These are phyloP conservation scores for Caenorhabditis macrosperma DNA, from an alignment of 2,888 invertebrate species.

Conservation along the genomic window DNA sequence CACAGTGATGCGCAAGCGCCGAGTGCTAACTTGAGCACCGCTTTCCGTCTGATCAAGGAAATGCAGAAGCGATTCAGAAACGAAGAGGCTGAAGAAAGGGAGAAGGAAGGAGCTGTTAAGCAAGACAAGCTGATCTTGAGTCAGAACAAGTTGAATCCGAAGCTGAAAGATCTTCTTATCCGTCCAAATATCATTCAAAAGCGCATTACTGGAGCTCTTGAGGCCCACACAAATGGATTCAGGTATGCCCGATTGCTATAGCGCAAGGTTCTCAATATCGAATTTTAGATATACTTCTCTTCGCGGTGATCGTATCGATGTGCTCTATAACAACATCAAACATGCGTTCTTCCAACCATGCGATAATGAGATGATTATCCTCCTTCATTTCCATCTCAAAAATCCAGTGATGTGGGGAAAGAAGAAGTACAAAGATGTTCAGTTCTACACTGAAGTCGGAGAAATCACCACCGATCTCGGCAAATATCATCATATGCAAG, in stretches of 20 bases:
- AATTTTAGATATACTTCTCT: slow-evolving; percentile 92
- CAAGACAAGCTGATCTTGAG: slow-evolving; percentile 95
- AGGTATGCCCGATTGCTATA: slow-evolving; percentile 80
- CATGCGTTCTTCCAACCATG: slow-evolving; percentile 94
- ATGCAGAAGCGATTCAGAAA: slow-evolving; percentile 96
- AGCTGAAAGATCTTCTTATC: slow-evolving; percentile 86
- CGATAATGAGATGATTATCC: slow-evolving; percentile 99
- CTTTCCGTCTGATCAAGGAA: slow-evolving; percentile 97
- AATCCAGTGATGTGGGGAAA: slow-evolving; percentile 99
- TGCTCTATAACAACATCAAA: slow-evolving; percentile 98
- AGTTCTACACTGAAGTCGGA: slow-evolving; percentile 99
- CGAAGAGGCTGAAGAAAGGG: slow-evolving; percentile 96
- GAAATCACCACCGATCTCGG: slow-evolving; percentile 99
- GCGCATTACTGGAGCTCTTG: slow-evolving; percentile 85
- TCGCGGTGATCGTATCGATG: slow-evolving; percentile 99
- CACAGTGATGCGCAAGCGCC: slow-evolving; percentile 92
- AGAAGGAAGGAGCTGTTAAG: slow-evolving; percentile 97
- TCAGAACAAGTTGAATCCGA: slow-evolving; percentile 91
- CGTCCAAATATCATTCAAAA: slow-evolving; percentile 96
- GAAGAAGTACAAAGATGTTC: slow-evolving; percentile 89
- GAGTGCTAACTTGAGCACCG: slow-evolving; percentile 94
- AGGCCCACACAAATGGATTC: slow-evolving; percentile 88
- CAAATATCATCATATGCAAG: slow-evolving; percentile 99
- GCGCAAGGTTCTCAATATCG: background rate
- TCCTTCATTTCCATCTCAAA: slow-evolving; percentile 97